Evolutionary conservation across 1,140 invertebrate species (phyloP), one percentile per base, ranked within the genome.

Genomic region (Drosophila pallidifrons): DNA sequence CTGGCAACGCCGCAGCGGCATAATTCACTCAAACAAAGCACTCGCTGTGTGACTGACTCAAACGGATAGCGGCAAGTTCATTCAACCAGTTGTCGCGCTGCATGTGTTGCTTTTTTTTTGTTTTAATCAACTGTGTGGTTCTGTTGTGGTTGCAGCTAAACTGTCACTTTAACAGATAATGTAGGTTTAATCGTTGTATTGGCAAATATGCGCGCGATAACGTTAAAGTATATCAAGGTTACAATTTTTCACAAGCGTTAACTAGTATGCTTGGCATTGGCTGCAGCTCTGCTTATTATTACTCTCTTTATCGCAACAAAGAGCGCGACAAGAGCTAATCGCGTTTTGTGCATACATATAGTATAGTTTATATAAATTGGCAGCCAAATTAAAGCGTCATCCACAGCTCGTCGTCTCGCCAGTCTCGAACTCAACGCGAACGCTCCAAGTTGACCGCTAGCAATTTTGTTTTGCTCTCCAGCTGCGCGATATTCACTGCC

Each of bases 301-400:
- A 25, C 41, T 47, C 32, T 71, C 81, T 83, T 81, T 61, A 77
- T 74, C 70, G 67, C 38, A 20, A 45, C 38, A 32, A 45, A 70
- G 71, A 79, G 71, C 30, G 16, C 79, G 66, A 32, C 61, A 51
- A 68, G 65, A 75, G 80, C 67, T 67, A 77, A 68, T 52, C 52
- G 69, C 54, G 20, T 35, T 49, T 41, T n/a, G 28, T 45, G 49
- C 16, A 67, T 59, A 15, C 57, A 16, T 32, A 8, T 38, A 30
- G 35, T 20, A 51, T 25, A 54, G 35, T 61, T 41, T 55, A 47
- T 73, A 83, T 82, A 87, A 87, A 85, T 87, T 82, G 75, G 41
- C 75, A 51, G 45, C 32, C 46, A 67, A 76, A 73, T 70, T 70
- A 35, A 79, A 76, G 41, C 49, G 65, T 41, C 57, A 38, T 10